phyloP scores from a whole-genome alignment of 2,113 vertebrate genomes.

The Etheostoma cragini region DNA sequence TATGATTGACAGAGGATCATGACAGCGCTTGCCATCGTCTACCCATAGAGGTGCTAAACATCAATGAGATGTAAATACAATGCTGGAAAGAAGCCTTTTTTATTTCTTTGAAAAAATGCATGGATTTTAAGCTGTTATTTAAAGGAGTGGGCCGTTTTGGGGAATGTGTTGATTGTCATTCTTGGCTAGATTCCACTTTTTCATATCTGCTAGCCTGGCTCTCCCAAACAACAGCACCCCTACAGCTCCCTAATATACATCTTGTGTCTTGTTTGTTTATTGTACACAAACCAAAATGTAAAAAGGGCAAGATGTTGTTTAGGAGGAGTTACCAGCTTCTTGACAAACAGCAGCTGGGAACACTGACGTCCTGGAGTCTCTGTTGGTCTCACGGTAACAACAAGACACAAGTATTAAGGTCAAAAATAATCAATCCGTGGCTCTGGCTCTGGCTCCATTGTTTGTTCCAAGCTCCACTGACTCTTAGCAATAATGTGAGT shows the following conservation, averaged over 20 bases:
- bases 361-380: neutral
- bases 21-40: neutral
- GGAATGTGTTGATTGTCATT: neutral
- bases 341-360: neutral
- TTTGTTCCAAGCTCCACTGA: neutral
- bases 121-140: neutral
- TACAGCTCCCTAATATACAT: no score
- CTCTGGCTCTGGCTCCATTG: no score
- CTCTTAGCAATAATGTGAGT: neutral
- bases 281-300: no score
- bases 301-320: no score
- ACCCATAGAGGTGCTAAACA: neutral
- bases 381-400: neutral
- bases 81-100: neutral
- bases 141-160: neutral
- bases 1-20: constrained; percentile 60
- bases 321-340: neutral
- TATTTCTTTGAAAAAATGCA: no score
- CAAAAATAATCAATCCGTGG: no score
- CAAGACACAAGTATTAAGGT: neutral
- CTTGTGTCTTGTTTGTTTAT: no score
- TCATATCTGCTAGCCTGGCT: neutral
- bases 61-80: constrained; percentile 17
- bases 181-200: neutral
- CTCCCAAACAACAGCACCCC: no score